These are phyloP conservation scores for Eustalomyia histrio DNA, from an alignment of 2,888 invertebrate species.

Conservation along the genomic window DNA sequence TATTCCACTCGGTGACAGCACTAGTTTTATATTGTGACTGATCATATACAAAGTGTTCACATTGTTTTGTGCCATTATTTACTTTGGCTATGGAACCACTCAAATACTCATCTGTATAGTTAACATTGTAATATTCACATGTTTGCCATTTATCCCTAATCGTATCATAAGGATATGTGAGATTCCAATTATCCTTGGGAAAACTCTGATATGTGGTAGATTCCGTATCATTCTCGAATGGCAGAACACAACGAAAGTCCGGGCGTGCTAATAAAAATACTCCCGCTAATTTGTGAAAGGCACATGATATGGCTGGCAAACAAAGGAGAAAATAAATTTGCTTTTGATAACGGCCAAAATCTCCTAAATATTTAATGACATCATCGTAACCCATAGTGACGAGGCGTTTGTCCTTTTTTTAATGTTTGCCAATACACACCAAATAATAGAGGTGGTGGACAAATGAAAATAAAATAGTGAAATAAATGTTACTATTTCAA, in stretches of 20 bases:
- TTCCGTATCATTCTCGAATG: slow-evolving; percentile 80
- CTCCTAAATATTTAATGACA: slow-evolving; percentile 84
- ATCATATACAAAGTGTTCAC: slow-evolving; percentile 83
- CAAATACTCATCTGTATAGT: slow-evolving; percentile 77
- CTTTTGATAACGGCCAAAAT: slow-evolving; percentile 86
- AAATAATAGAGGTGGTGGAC: slow-evolving; percentile 15
- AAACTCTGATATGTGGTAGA: slow-evolving; percentile 76
- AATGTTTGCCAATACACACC: slow-evolving; percentile 38
- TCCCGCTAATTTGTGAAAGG: slow-evolving; percentile 86
- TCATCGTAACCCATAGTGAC: slow-evolving; percentile 86
- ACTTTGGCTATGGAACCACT: slow-evolving; percentile 68
- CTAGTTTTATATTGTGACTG: slow-evolving; percentile 82
- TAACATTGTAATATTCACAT: slow-evolving; percentile 81
- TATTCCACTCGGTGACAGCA: slow-evolving; percentile 85
- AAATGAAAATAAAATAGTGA: neutral
- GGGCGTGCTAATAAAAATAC: slow-evolving; percentile 86
- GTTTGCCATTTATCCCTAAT: slow-evolving; percentile 80
- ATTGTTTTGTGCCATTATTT: slow-evolving; percentile 76
- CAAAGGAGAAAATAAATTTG: slow-evolving; percentile 85
- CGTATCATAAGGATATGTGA: slow-evolving; percentile 82
- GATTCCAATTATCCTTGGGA: slow-evolving; percentile 79
- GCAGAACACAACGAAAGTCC: slow-evolving; percentile 83
- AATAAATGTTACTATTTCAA: slow-evolving; percentile 28
- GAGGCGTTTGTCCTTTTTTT: slow-evolving; percentile 32
- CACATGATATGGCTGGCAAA: slow-evolving; percentile 86